A percentile compares a stretch with the other conserved stretches of the same genome.
Evolutionary conservation across 2,113 vertebrate species (phyloP).

Genomic region (Regulus satrapa): DNA sequence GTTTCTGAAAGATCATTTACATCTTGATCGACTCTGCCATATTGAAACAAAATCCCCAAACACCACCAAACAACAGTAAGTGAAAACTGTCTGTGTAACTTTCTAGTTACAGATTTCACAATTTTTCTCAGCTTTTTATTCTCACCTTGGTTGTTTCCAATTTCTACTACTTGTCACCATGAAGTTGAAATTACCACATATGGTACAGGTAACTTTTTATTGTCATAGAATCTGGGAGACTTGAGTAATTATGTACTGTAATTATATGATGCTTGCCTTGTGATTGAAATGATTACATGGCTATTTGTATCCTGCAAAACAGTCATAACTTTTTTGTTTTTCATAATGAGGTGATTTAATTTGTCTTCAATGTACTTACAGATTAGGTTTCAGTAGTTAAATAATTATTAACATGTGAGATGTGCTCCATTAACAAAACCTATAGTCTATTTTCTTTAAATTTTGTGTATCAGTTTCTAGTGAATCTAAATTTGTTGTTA

Average conservation of each 20-base stretch:
- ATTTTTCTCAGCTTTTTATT: background rate
- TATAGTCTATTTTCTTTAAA: background rate
- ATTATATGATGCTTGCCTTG: background rate
- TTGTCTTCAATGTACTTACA: background rate
- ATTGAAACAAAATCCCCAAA: background rate
- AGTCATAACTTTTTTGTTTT: background rate
- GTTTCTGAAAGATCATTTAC: background rate
- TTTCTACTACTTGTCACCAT: background rate
- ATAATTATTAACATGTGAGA: background rate
- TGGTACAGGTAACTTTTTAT: slow-evolving; percentile 10
- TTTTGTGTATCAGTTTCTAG: background rate
- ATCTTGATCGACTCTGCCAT: background rate
- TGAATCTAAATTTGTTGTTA: background rate
- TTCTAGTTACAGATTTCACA: background rate
- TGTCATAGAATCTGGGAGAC: background rate
- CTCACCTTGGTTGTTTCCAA: background rate
- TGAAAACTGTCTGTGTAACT: background rate
- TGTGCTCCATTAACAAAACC: background rate
- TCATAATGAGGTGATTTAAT: background rate
- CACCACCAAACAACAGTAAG: background rate
- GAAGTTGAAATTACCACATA: background rate
- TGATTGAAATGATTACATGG: background rate
- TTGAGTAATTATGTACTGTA: background rate
- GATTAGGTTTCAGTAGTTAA: background rate
- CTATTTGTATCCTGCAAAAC: background rate